Base-by-base conservation (phyloP, 2,113 vertebrate species). In the Rhinichthys klamathensis region DNA sequence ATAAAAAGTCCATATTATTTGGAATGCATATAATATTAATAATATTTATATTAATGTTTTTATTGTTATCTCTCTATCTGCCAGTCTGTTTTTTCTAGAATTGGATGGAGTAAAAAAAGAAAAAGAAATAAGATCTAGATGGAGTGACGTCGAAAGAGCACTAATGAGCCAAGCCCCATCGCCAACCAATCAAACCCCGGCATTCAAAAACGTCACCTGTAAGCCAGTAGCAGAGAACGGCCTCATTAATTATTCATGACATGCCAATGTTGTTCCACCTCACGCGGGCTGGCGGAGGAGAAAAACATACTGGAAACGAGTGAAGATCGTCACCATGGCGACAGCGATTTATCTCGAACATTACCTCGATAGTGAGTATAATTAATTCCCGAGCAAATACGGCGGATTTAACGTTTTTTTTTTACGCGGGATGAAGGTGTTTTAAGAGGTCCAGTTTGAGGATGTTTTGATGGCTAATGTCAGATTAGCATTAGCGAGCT, bases 341-440 rank as follows among this genome's bases (percentile, higher is more conserved):
- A 97, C 97, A 46, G 97, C 97, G 88, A 97, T 99, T 94, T 99
- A 98, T 90, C 93, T 99, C 94, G 97, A 99, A 92, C 97, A 99
- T 94, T 98, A 98, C 90, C 95, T 98, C 89, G 97, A 98, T 93
- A 98, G 97, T 98, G 90, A 98, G 97, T 96, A 87, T 25, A 32
- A 58, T 38, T 70, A 0, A 27, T n/a, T n/a, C 32, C 9, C 13
- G 3, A 0, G n/a, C 15, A 27, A 10, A 10, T 5, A 4, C 2
- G 0, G 0, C 1, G 4, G 23, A 44, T 81, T 51, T 0, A 13
- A 1, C 44, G 25, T 1, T 1, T 0, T 70, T n/a, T n/a, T 7
- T 72, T 41, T 0, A 18, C 1, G 3, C 18, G 15, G 1, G 5
- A 18, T 41, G 8, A 18, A 16, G 6, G 3, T 6, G 78, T 56